Evolutionary conservation across 2,888 invertebrate genomes (phyloP).

Genomic region (Drymonia ruficornis): DNA sequence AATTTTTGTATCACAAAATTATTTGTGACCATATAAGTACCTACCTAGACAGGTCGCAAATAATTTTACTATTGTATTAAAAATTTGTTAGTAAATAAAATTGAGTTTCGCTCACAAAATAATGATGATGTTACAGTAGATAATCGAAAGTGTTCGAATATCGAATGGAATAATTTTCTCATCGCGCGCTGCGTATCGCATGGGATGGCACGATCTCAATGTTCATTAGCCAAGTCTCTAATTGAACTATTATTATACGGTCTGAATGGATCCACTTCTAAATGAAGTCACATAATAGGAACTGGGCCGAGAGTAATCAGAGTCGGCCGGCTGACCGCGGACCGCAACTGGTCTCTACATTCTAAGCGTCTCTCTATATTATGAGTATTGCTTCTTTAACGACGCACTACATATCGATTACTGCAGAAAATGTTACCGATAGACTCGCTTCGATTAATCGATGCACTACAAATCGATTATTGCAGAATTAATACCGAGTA

Average conservation of each 20-base stretch:
- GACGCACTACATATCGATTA: slow-evolving; percentile 12
- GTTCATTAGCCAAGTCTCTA: slow-evolving; percentile 26
- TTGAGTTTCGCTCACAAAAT: too few species aligned
- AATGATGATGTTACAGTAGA: too few species aligned
- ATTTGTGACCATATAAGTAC: too few species aligned
- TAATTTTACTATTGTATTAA: too few species aligned
- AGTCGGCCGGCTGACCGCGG: slow-evolving; percentile 50
- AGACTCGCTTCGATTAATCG: neutral
- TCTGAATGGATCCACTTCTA: slow-evolving; percentile 30
- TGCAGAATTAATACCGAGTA: too few species aligned
- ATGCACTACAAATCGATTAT: neutral
- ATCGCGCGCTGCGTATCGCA: neutral
- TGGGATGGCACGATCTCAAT: slow-evolving; percentile 9
- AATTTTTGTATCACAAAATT: too few species aligned
- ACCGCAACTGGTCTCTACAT: slow-evolving; percentile 52
- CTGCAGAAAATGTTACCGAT: neutral
- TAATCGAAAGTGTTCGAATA: too few species aligned
- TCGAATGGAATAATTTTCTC: neutral
- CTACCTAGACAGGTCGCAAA: too few species aligned
- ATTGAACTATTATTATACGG: slow-evolving; percentile 38
- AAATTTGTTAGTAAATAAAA: too few species aligned
- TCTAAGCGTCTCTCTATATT: slow-evolving; percentile 34
- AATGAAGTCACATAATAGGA: slow-evolving; percentile 45
- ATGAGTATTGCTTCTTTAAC: slow-evolving; percentile 48
- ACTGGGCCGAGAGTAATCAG: slow-evolving; percentile 56